Evolutionary conservation across 2,888 invertebrate species (phyloP), one percentile per base, ranked within the genome.

Genomic region (Halocaridina rubra): DNA sequence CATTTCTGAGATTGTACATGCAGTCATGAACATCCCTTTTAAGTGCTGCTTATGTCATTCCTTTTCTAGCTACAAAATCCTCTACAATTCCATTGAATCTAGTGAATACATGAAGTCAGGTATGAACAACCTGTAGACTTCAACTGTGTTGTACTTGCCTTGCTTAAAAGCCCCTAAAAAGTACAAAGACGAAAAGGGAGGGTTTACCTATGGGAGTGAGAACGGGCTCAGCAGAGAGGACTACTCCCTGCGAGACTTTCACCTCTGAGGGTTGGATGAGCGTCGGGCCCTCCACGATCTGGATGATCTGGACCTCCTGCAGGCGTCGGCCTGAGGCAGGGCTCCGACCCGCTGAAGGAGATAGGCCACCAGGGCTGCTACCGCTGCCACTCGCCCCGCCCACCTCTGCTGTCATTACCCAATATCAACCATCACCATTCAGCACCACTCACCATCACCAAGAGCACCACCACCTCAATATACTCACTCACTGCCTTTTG

Each of bases 221-320:
- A 90, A 95, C 94, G 88, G 95, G 94, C 90, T 95, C 94, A 24
- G 96, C 95, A 80, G 94, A 93, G 90, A 94, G 94, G 77, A 95
- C 94, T 80, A 95, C 94, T 89, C 94, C 93, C 89, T 94, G 93
- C 89, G 94, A 94, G 87, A 95, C 93, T 89, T 94, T 93, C 89
- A 95, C 95, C 91, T 95, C 95, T 86, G 94, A 93, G 64, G 95
- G 95, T 90, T 94, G 93, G 89, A 94, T 93, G 88, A 94, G 92
- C 75, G 93, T 93, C 90, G 93, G 91, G 89, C 92, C 93, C 89
- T 94, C 93, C 59, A 93, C 93, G 86, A 93, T 93, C 90, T 93
- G 92, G 76, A 90, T 88, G 78, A 90, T 90, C 88, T 90, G 90
- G 19, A 90, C 84, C 84, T 80, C 84, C 74, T 82, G 82, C 61